phyloP scores from a whole-genome alignment of 2,797 vertebrate genomes.

The Crocidura indochinensis region DNA sequence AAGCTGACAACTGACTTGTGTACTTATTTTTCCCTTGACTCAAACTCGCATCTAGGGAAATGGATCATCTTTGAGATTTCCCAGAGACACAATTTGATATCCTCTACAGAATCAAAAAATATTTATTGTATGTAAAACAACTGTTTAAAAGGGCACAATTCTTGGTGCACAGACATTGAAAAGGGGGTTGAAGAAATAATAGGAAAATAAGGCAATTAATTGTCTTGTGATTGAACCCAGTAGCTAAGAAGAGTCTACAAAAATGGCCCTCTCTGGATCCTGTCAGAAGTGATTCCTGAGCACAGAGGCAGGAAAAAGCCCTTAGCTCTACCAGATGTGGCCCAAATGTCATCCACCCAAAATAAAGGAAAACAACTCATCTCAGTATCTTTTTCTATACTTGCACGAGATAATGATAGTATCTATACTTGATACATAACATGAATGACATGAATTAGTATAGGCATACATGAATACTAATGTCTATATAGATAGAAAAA shows the following conservation, averaged over 20 bases:
- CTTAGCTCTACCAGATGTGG: no score
- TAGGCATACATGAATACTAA: constrained; percentile 78
- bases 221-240: no score
- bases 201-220: no score
- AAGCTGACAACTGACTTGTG: neutral
- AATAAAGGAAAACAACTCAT: neutral
- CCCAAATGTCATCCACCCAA: no score
- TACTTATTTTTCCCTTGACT: neutral
- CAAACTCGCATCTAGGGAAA: neutral
- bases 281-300: no score
- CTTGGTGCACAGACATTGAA: no score
- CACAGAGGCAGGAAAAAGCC: no score
- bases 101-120: neutral
- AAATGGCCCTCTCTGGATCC: no score
- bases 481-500: constrained; percentile 68
- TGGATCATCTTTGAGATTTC: neutral
- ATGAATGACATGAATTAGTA: constrained; percentile 72
- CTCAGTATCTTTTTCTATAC: constrained; percentile 19
- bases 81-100: neutral
- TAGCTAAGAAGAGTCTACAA: no score
- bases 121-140: constrained; percentile 16
- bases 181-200: no score
- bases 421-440: constrained; percentile 50
- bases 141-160: no score
- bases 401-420: constrained; percentile 56